Evolutionary conservation across 2,113 vertebrate genomes (phyloP).

Genomic region (Halichoerus grypus): DNA sequence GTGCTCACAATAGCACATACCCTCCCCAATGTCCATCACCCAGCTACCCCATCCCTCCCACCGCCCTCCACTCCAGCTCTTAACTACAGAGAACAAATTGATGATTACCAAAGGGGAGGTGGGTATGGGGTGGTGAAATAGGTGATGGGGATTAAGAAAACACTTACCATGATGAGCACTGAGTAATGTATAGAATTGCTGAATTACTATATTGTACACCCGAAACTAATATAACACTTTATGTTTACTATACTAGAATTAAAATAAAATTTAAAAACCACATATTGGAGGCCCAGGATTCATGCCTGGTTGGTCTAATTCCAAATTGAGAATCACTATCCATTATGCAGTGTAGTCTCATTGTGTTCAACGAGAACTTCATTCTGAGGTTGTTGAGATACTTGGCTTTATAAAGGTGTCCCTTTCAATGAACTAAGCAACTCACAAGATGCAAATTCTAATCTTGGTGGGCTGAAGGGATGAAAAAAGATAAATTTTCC

Average conservation of each 20-base stretch:
- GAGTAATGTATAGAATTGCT: neutral
- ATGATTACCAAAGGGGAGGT: neutral
- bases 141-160: neutral
- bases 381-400: neutral
- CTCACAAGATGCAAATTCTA: conserved; percentile 8
- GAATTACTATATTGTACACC: neutral
- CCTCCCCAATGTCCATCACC: too few relatives aligned
- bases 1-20: too few relatives aligned
- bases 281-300: neutral
- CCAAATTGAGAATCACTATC: neutral
- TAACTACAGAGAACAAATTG: neutral
- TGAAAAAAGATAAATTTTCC: neutral
- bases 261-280: neutral
- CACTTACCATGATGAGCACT: neutral
- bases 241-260: neutral
- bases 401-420: neutral
- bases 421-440: neutral
- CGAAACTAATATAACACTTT: neutral
- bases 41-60: too few relatives aligned
- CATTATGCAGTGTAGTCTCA: neutral
- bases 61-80: neutral
- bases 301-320: neutral
- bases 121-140: neutral
- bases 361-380: neutral
- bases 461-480: neutral